A percentile compares a stretch with the other conserved stretches of the same genome.
Conservation (phyloP, 2,113 vertebrate genomes). For the Trichechus manatus region DNA sequence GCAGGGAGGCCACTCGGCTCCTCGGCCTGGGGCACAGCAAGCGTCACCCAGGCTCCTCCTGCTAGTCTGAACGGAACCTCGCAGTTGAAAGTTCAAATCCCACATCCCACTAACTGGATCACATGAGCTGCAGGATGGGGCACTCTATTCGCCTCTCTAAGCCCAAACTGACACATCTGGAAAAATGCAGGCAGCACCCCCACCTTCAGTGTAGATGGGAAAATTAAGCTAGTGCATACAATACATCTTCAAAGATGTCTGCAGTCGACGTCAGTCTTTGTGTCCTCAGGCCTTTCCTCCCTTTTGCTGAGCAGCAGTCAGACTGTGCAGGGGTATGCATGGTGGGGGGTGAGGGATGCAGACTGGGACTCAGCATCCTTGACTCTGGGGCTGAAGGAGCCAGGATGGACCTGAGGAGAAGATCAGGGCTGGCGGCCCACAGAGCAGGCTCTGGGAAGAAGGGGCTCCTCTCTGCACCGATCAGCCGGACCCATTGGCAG, state of each 20-base stretch:
- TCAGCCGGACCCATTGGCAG: background rate
- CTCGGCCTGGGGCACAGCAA: background rate
- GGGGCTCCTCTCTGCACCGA: background rate
- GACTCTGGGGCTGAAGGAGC: background rate
- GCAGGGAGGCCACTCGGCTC: background rate
- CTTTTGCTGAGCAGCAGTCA: background rate
- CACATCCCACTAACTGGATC: background rate
- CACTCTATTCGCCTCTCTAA: background rate
- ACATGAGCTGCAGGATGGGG: background rate
- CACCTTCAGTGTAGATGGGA: background rate
- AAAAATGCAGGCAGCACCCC: background rate
- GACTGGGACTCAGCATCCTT: background rate
- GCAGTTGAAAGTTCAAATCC: background rate
- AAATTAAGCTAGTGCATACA: background rate
- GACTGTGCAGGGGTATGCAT: background rate
- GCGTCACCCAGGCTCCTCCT: background rate
- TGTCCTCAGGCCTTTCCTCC: background rate
- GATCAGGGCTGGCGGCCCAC: background rate
- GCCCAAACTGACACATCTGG: background rate
- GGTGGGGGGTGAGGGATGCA: background rate
- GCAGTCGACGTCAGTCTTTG: background rate
- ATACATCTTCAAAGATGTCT: background rate
- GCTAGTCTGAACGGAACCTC: background rate
- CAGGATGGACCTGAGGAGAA: background rate
- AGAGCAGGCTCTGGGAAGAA: rapidly evolving